Percentiles rank a stretch among this genome's conserved stretches.
Conservation (phyloP, 2,113 vertebrate species). For the Apeltes quadracus region DNA sequence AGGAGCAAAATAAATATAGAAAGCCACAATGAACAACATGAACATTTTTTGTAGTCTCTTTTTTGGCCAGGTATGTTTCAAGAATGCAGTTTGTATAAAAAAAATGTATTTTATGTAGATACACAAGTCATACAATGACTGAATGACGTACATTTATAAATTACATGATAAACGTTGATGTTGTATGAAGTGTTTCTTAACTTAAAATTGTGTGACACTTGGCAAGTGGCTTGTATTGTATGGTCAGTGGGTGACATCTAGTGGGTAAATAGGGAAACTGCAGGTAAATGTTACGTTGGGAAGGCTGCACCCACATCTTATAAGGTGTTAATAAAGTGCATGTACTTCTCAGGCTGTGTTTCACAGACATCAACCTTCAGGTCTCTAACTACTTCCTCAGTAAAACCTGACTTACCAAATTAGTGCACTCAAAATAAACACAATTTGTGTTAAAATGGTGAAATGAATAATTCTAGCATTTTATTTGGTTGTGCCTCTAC, state of each 20-base stretch:
- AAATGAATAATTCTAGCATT: not conserved
- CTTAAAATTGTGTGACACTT: constrained; percentile 12
- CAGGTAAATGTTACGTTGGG: not conserved
- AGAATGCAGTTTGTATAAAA: not conserved
- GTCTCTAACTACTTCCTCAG: not conserved
- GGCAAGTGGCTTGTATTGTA: constrained; percentile 27
- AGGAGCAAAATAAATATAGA: not conserved
- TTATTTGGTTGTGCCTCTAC: not conserved
- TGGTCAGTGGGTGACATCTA: constrained; percentile 68
- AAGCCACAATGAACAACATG: not conserved
- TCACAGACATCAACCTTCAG: not conserved
- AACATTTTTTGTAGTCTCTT: not conserved
- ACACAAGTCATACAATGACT: not conserved
- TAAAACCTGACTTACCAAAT: not conserved
- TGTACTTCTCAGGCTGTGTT: not conserved
- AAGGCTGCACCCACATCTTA: not conserved
- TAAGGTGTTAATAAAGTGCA: not conserved
- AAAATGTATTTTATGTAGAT: not conserved
- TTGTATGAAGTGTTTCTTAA: not conserved
- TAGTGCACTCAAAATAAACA: not conserved
- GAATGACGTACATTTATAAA: not conserved
- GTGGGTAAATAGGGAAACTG: constrained; percentile 32
- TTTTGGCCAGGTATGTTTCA: not conserved
- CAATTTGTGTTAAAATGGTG: not conserved
- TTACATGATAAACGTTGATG: not conserved